Evolutionary conservation across 1,140 invertebrate species (phyloP).

Genomic region (Bombus sibiricus): DNA sequence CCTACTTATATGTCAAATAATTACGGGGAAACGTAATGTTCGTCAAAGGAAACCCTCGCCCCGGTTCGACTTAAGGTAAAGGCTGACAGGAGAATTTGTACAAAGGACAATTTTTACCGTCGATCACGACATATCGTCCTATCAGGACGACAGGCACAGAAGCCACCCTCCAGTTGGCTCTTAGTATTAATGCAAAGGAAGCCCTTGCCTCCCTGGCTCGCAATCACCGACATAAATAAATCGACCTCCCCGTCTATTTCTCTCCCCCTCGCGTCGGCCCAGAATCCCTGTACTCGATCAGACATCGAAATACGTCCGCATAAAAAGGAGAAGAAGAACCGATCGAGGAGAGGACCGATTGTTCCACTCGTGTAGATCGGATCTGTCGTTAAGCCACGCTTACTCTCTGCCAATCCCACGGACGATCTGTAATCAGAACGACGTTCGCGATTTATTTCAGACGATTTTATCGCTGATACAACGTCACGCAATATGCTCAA

Average conservation of each 20-base stretch:
- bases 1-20: background rate
- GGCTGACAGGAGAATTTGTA: constrained; percentile 9
- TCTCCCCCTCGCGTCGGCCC: constrained; percentile 46
- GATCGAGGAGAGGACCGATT: constrained; percentile 56
- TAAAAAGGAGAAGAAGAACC: constrained; percentile 54
- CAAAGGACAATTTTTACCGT: constrained; percentile 19
- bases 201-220: constrained; percentile 47
- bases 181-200: constrained; percentile 66
- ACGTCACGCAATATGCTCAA: constrained; percentile 46
- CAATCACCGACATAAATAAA: constrained; percentile 72
- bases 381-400: constrained; percentile 67
- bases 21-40: background rate
- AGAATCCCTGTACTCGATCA: constrained; percentile 66
- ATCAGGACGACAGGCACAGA: constrained; percentile 40
- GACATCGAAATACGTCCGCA: constrained; percentile 62
- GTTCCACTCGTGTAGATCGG: constrained; percentile 60
- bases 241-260: constrained; percentile 44
- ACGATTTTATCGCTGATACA: constrained; percentile 48
- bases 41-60: background rate
- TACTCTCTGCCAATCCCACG: constrained; percentile 64
- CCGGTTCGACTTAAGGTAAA: background rate
- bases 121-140: constrained; percentile 30
- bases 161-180: constrained; percentile 39
- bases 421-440: constrained; percentile 63
- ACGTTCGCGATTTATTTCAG: constrained; percentile 65